phyloP scores from a whole-genome alignment of 2,113 vertebrate species.

The Tilapia sparmanii region DNA sequence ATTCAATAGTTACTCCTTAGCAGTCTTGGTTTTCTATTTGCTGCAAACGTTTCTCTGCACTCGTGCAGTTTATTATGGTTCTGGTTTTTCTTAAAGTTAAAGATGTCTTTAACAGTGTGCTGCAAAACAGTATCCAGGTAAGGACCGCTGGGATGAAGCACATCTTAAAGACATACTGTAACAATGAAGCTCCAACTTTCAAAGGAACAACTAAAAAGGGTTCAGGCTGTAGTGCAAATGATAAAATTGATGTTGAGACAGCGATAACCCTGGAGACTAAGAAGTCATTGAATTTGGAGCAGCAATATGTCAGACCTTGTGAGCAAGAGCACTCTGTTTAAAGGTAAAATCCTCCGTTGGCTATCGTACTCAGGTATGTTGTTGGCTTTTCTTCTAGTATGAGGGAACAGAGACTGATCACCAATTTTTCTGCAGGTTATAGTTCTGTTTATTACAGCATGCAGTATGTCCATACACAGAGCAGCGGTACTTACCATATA shows the following conservation, averaged over 20 bases:
- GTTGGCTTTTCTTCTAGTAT: not conserved
- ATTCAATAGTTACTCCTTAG: not conserved
- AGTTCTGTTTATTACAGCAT: not conserved
- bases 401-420: not conserved
- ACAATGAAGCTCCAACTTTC: not conserved
- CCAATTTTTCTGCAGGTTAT: not conserved
- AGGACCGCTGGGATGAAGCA: not conserved
- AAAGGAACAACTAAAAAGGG: not conserved
- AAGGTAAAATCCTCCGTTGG: not conserved
- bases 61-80: not conserved
- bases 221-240: not conserved
- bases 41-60: not conserved
- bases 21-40: not conserved
- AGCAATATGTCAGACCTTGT: not conserved
- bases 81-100: not conserved
- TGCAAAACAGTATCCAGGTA: not conserved
- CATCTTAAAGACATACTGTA: not conserved
- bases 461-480: not conserved
- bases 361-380: not conserved
- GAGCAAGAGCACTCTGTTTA: not conserved
- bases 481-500: not conserved
- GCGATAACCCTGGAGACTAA: not conserved
- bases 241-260: not conserved
- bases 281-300: not conserved
- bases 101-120: not conserved